Conservation (phyloP, 2,888 invertebrate species). For the Phasia obesa region DNA sequence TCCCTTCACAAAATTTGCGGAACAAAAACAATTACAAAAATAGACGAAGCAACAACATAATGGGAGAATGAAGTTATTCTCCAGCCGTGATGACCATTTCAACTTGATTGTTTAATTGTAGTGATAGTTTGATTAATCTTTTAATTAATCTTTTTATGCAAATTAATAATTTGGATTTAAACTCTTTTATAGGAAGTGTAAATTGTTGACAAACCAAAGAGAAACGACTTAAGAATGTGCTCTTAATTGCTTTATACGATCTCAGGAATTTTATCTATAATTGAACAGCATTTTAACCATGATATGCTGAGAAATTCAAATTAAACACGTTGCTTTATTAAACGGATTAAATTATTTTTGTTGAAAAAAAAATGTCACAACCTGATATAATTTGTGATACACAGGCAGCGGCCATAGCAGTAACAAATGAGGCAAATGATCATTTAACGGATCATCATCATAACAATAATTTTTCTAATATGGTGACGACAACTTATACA, state of each 20-base stretch:
- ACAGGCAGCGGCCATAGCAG: constrained; percentile 63
- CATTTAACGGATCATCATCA: constrained; percentile 61
- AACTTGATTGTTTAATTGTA: too few species aligned
- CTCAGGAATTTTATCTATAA: constrained; percentile 58
- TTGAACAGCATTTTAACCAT: constrained; percentile 6
- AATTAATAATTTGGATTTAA: not conserved
- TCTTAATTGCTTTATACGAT: constrained; percentile 53
- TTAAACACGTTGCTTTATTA: constrained; percentile 11
- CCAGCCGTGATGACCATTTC: too few species aligned
- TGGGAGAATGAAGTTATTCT: too few species aligned
- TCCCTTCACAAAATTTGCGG: too few species aligned
- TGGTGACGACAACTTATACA: constrained; percentile 74
- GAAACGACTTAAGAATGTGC: constrained; percentile 16
- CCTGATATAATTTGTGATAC: constrained; percentile 70
- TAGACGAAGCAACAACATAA: too few species aligned
- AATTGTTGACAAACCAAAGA: constrained; percentile 52
- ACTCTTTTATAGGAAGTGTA: constrained; percentile 27
- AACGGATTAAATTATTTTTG: constrained; percentile 17
- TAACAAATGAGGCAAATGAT: constrained; percentile 60
- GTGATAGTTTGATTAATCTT: too few species aligned
- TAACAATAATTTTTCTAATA: constrained; percentile 57
- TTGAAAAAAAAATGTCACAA: constrained; percentile 67
- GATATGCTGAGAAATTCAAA: constrained; percentile 7
- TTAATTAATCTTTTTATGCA: too few species aligned
- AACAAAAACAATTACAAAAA: too few species aligned